phyloP scores from a whole-genome alignment of 2,888 invertebrate species.

The Heliconius ethilla region DNA sequence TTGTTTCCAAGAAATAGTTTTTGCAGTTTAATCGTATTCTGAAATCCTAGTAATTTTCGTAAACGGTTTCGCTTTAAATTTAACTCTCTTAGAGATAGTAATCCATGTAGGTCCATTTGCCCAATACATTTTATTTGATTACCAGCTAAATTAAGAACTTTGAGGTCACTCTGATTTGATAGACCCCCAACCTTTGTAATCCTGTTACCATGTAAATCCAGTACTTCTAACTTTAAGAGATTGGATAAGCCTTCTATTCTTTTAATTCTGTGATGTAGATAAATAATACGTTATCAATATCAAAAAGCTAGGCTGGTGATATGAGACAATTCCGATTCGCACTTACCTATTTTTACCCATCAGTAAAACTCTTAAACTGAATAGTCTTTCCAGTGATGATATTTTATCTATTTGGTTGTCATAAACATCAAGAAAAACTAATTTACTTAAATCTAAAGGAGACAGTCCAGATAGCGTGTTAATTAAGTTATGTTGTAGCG shows the following conservation, averaged over 20 bases:
- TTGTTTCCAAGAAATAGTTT: slow-evolving; percentile 93
- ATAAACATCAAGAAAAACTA: slow-evolving; percentile 96
- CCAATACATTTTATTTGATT: slow-evolving; percentile 92
- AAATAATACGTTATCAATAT: neutral
- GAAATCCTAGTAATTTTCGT: slow-evolving; percentile 90
- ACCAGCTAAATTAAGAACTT: slow-evolving; percentile 96
- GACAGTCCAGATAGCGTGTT: slow-evolving; percentile 85
- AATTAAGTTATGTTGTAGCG: slow-evolving; percentile 95
- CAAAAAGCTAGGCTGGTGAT: too few relatives aligned
- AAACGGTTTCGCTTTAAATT: slow-evolving; percentile 94
- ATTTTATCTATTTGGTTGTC: slow-evolving; percentile 96
- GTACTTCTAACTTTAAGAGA: slow-evolving; percentile 90
- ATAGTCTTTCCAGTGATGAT: slow-evolving; percentile 88
- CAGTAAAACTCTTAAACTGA: slow-evolving; percentile 91
- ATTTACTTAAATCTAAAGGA: slow-evolving; percentile 83
- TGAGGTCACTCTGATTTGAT: slow-evolving; percentile 86
- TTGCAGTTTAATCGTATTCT: slow-evolving; percentile 87
- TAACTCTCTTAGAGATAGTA: slow-evolving; percentile 90
- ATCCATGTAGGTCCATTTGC: slow-evolving; percentile 88
- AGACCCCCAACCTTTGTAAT: slow-evolving; percentile 88
- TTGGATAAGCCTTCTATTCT: slow-evolving; percentile 89
- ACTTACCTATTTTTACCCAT: slow-evolving; percentile 94
- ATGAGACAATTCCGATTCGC: neutral
- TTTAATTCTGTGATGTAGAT: slow-evolving; percentile 83
- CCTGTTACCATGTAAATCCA: slow-evolving; percentile 96